Conservation (phyloP, 2,888 invertebrate genomes). For the Mythimna ferrago region DNA sequence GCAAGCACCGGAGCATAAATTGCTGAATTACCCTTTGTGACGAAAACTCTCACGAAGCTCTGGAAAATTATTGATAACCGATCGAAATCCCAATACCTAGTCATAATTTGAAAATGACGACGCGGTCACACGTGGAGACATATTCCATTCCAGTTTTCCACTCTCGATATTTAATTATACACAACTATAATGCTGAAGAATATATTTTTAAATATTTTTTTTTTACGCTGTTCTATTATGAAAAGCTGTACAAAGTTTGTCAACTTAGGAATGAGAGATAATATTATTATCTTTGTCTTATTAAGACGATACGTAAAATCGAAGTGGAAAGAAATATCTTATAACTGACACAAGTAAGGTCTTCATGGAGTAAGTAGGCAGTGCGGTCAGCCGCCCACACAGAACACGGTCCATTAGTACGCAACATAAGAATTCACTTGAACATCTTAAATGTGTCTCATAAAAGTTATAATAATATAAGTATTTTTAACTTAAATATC, state of each 20-base stretch:
- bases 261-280: too few species aligned
- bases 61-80: not conserved
- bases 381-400: not conserved
- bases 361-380: not conserved
- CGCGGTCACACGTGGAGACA: not conserved
- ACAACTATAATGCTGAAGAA: not conserved
- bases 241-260: not conserved
- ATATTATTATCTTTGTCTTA: too few species aligned
- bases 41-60: not conserved
- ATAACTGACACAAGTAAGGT: not conserved
- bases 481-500: slow-evolving; percentile 8
- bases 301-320: not conserved
- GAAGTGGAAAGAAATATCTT: not conserved
- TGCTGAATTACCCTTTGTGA: not conserved
- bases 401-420: slow-evolving; percentile 2
- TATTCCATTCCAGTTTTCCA: not conserved
- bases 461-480: not conserved
- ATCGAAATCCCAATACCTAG: not conserved
- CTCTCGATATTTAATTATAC: not conserved
- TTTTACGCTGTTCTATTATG: not conserved
- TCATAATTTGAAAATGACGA: not conserved
- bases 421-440: slow-evolving; percentile 11
- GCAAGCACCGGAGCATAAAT: not conserved
- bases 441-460: not conserved
- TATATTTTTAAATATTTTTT: too few species aligned